Evolutionary conservation across 1,140 invertebrate species (phyloP), one percentile per base, ranked within the genome.

Genomic region (Nasonia giraulti): DNA sequence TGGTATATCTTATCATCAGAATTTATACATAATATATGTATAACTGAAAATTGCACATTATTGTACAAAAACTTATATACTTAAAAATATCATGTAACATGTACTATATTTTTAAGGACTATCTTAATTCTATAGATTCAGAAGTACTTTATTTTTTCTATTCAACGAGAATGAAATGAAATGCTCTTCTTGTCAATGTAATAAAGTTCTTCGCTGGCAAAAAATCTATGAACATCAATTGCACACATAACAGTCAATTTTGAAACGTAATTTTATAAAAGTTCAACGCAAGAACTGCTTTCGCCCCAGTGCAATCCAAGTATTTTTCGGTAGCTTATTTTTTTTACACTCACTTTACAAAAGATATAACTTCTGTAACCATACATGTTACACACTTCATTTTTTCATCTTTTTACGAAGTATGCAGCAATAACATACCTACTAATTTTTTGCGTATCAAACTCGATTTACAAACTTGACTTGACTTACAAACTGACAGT

Each of bases 1-100:
- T 55, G 69, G 1, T 80, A 76, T 81, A 50, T 17, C 47, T 82
- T n/a, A 23, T 33, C 74, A 40, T 75, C 33, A 71, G 8, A 75
- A 80, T 55, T 47, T 76, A 81, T 66, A 76, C 76, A 84, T 84
- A 84, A 79, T 80, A 75, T 80, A 80, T 80, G 77, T 80, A 84
- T 81, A 81, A 85, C 27, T 80, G 50, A 81, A 85, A 69, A 85
- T 71, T 81, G 40, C n/a, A 77, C 62, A 76, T 17, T 77, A 78
- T 77, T 80, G 47, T 74, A 80, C 78, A 75, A 80, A 55, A 50
- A 12, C 23, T 40, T 68, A 76, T 33, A 40, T 33, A 40, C 37
- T 66, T 82, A 75, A 75, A 74, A 82, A 82, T 82, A 76, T 82
- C 23, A 68, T 69, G 69, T 69, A 69, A 37, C 5, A 77, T 76